Base-by-base conservation (phyloP, 2,888 invertebrate species). In the Galerucella nymphaeae region DNA sequence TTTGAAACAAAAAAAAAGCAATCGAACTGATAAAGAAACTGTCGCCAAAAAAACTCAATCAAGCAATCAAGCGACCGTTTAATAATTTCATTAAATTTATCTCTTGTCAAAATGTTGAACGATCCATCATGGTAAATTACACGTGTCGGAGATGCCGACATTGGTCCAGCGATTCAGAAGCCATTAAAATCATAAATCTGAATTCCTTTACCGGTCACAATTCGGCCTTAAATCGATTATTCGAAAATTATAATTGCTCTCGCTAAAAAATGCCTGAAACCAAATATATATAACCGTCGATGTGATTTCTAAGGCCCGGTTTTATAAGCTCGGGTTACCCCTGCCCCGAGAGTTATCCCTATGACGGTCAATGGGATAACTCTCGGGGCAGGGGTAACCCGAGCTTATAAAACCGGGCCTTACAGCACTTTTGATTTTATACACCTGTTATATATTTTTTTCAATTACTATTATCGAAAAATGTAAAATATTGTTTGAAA, bases 141-240 rank as follows among this genome's bases (percentile, higher is more conserved):
- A 55, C 23, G 53, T 55, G 65, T 55, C 55, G 2, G 18, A 38
- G 42, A 62, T 41, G 20, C 62, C 45, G 62, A 62, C 41, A 45
- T 38, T 16, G 18, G 41, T 62, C 16, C 42, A 62, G 20, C 62
- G 41, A 57, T 42, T 41, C 66, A 30, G 66, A 57, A 58, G 66
- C 45, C 58, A 66, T 66, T 66, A 66, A 66, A 66, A 66, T 66
- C 42, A 66, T 66, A 66, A 66, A 66, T 66, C 58, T 23, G 58
- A 58, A 66, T 66, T 66, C 66, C 66, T 14, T n/a, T 13, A n/a
- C 48, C 58, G 58, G 45, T 57, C 58, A 45, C 42, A 45, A 66
- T 58, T 66, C 23, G 57, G 58, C 45, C 45, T 57, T 13, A 45
- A 66, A 66, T 66, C 58, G 66, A 66, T 58, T 66, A 66, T 58